phyloP scores from a whole-genome alignment of 2,888 invertebrate genomes.

The Smittia aterrima region DNA sequence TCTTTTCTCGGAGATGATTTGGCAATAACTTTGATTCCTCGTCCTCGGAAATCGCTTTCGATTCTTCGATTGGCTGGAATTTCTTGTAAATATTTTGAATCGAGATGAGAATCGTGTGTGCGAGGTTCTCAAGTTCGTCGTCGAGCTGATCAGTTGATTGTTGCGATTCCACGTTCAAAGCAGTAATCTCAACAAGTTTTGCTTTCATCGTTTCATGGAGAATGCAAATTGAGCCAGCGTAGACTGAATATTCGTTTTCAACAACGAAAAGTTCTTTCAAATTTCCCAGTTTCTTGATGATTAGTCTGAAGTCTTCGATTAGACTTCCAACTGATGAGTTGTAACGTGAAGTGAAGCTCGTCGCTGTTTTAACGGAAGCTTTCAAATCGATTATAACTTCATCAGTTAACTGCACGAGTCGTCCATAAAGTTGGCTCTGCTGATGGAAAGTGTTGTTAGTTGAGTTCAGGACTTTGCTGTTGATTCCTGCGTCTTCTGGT shows the following conservation, averaged over 20 bases:
- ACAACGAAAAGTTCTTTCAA: slow-evolving; percentile 46
- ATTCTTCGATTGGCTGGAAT: slow-evolving; percentile 48
- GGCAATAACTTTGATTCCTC: slow-evolving; percentile 59
- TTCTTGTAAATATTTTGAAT: slow-evolving; percentile 63
- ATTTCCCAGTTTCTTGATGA: slow-evolving; percentile 43
- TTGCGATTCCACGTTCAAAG: slow-evolving; percentile 41
- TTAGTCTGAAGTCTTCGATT: neutral
- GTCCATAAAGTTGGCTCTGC: neutral
- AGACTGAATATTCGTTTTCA: slow-evolving; percentile 31
- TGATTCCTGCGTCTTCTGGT: slow-evolving; percentile 53
- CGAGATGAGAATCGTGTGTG: slow-evolving; percentile 57
- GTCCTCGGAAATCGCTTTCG: slow-evolving; percentile 52
- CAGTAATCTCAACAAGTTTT: slow-evolving; percentile 45
- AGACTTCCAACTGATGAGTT: neutral
- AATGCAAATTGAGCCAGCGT: neutral
- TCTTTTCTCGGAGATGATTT: slow-evolving; percentile 65
- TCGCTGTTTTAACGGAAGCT: neutral
- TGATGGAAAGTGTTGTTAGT: slow-evolving; percentile 13
- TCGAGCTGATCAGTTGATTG: slow-evolving; percentile 47
- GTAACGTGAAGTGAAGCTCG: slow-evolving; percentile 42
- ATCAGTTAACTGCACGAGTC: neutral
- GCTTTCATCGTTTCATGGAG: slow-evolving; percentile 50
- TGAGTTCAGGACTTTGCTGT: slow-evolving; percentile 19
- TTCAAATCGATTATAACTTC: slow-evolving; percentile 3
- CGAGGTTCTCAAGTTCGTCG: slow-evolving; percentile 54